Base-by-base conservation (phyloP, 2,888 invertebrate species). In the Drosophila cognata region DNA sequence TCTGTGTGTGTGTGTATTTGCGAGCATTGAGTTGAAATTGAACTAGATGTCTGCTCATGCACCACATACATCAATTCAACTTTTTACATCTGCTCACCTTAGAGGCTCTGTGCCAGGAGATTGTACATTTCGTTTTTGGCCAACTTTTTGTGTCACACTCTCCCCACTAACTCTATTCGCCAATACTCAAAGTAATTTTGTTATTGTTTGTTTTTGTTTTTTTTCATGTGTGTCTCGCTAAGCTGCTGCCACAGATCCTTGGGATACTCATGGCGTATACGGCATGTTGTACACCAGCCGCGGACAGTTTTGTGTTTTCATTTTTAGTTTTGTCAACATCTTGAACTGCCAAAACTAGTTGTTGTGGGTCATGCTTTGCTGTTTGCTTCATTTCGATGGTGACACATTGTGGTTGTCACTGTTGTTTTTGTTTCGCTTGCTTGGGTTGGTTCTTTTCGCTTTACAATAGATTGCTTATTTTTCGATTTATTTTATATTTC, bases 381-480 rank as follows among this genome's bases (percentile, higher is more conserved):
- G 60, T 64, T 62, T 64, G 53, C 55, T 51, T 53, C 69, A 77
- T 85, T 80, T 71, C 71, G 64, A 55, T 79, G 77, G 70, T 74
- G 84, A 71, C 79, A 79, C 77, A 77, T 75, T 74, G 71, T 79
- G 79, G 66, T 78, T 82, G 72, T 69, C 73, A 66, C 53, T 58
- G 33, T 43, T 58, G 51, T 62, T 51, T 51, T 61, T 64, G 61
- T 60, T 62, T 50, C 18, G 28, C 33, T 50, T 63, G 66, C 51
- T 50, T 70, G 56, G 35, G 63, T 55, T 38, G 51, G 63, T 73
- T 77, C 51, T 56, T 76, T 48, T 78, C 58, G 52, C 53, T 63
- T 68, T 62, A 35, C 67, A 61, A 57, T 74, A 70, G 65, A 79
- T 88, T 82, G 72, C 81, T 88, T 88, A 77, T 76, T 79, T 77